These are phyloP conservation scores for Aurelia aurita DNA, from an alignment of 30 jellyfish, hydroid and myxozoan genomes.

Conservation along the genomic window DNA sequence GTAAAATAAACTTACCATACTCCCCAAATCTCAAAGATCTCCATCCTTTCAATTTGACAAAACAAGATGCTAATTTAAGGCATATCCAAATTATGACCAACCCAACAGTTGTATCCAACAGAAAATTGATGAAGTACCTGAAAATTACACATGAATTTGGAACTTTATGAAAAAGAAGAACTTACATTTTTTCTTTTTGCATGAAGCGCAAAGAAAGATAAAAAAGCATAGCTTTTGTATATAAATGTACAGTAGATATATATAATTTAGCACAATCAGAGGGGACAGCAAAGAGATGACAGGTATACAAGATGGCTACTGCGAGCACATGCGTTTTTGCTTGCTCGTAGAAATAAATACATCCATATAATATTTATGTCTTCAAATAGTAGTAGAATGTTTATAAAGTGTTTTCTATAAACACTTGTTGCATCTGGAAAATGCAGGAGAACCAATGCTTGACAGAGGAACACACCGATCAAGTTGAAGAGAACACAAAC, in stretches of 20 bases:
- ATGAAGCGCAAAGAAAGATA: neutral
- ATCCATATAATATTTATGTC: neutral
- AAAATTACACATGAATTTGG: neutral
- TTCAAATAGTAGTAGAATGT: neutral
- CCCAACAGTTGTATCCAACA: conserved; percentile 97
- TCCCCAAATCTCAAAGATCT: conserved; percentile 90
- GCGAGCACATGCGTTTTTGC: no score
- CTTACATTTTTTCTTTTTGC: no score
- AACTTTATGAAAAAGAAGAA: no score
- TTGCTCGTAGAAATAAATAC: neutral
- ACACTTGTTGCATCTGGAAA: neutral
- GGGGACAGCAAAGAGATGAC: no score
- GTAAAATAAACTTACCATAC: conserved; percentile 73
- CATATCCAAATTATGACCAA: conserved; percentile 90
- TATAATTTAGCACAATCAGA: no score
- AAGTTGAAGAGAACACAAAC: neutral
- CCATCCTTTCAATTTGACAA: conserved; percentile 78
- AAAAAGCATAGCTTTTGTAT: neutral
- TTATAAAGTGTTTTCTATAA: no score
- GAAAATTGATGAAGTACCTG: conserved; percentile 95
- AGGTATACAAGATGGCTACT: no score
- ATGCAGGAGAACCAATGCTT: conserved; percentile 10
- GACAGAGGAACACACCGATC: neutral
- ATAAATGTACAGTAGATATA: no score
- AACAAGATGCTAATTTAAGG: conserved; percentile 49